These are phyloP conservation scores for Pitangus sulphuratus DNA, from an alignment of 2,797 vertebrate genomes.

Conservation along the genomic window DNA sequence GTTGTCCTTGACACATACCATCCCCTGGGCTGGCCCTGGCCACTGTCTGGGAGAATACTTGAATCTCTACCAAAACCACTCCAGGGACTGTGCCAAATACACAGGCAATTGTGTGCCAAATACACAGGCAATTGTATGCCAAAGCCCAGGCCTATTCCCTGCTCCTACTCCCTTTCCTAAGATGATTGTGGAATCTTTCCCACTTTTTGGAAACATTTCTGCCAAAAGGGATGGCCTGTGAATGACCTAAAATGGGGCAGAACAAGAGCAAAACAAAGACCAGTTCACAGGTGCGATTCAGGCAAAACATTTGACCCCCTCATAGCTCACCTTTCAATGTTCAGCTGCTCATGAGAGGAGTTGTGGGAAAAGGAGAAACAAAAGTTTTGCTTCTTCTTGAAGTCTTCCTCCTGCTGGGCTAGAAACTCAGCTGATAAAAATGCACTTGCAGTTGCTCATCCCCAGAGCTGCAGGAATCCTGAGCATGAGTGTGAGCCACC, in stretches of 20 bases:
- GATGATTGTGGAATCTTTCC: neutral
- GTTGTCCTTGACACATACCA: neutral
- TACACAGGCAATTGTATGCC: neutral
- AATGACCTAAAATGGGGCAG: neutral
- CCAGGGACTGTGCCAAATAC: neutral
- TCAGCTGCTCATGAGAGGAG: neutral
- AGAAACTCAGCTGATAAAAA: neutral
- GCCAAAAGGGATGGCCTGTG: neutral
- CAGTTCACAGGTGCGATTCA: neutral
- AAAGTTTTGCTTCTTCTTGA: neutral
- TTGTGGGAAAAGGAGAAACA: neutral
- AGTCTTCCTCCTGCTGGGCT: neutral
- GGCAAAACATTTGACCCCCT: neutral
- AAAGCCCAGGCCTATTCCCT: neutral
- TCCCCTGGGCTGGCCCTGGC: neutral
- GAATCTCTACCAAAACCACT: neutral
- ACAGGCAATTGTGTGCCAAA: neutral
- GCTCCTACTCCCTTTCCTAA: neutral
- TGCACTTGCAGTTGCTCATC: neutral
- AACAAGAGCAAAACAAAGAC: neutral
- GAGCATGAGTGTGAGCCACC: rapidly evolving
- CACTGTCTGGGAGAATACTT: neutral
- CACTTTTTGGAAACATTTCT: neutral
- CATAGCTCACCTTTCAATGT: neutral
- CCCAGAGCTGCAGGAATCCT: neutral